Evolutionary conservation across 2,888 invertebrate species (phyloP).

Genomic region (Cheilosia grossa): DNA sequence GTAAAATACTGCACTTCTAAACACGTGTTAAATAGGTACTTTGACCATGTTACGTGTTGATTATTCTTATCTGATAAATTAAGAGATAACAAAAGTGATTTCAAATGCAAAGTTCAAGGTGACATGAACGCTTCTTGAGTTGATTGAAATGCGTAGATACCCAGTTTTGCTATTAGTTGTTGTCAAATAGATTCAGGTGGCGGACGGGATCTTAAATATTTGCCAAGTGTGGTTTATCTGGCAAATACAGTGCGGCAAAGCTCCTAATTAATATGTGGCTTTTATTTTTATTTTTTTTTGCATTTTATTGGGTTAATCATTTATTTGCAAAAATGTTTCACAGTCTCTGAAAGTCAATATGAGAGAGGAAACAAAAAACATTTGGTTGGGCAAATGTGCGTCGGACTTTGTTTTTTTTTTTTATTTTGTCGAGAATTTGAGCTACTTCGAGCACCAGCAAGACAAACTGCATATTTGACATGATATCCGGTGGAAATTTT

Average conservation of each 20-base stretch:
- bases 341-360: neutral
- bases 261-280: too few relatives aligned
- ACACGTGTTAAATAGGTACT: neutral
- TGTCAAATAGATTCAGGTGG: constrained; percentile 22
- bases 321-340: constrained; percentile 10
- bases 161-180: neutral
- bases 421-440: too few relatives aligned
- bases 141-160: constrained; percentile 6
- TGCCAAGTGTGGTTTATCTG: constrained; percentile 5
- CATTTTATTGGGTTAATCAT: constrained; percentile 5
- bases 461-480: too few relatives aligned
- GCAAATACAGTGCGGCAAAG: too few relatives aligned
- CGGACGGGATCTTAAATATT: constrained; percentile 12
- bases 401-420: too few relatives aligned
- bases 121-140: constrained; percentile 21
- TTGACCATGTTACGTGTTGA: constrained; percentile 2
- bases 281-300: constrained; percentile 7
- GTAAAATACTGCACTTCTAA: neutral
- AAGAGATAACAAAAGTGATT: constrained; percentile 9
- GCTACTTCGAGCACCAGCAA: too few relatives aligned
- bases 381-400: too few relatives aligned
- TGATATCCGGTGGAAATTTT: too few relatives aligned
- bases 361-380: constrained; percentile 3
- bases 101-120: constrained; percentile 46
- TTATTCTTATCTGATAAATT: constrained; percentile 14